Percentiles rank a stretch among this genome's conserved stretches.
These are phyloP conservation scores for Pteronotus mesoamericanus DNA, from an alignment of 2,797 vertebrate species.

Conservation along the genomic window DNA sequence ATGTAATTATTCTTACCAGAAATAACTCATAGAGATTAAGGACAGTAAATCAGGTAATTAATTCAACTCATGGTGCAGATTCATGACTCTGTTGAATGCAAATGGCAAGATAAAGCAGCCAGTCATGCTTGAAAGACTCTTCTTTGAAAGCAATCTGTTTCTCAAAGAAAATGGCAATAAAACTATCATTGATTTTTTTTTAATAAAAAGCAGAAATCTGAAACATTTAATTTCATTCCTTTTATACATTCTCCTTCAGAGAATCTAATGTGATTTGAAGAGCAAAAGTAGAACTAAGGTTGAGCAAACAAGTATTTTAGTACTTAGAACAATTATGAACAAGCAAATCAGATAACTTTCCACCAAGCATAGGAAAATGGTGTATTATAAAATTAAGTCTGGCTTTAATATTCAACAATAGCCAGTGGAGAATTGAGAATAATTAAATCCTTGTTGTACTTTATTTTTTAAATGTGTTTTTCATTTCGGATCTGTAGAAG, in stretches of 20 bases:
- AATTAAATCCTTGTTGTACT: neutral
- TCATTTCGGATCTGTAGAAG: neutral
- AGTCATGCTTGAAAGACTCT: neutral
- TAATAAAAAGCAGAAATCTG: conserved; percentile 35
- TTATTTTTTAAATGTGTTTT: neutral
- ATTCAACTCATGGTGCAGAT: conserved; percentile 20
- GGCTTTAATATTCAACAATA: neutral
- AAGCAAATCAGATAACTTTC: neutral
- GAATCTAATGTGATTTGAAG: neutral
- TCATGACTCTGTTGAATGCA: conserved; percentile 12
- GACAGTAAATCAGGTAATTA: conserved; percentile 46
- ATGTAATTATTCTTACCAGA: neutral
- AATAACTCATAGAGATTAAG: conserved; percentile 39
- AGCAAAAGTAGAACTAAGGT: neutral
- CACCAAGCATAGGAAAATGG: neutral
- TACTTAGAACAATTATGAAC: neutral
- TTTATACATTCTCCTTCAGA: conserved; percentile 8
- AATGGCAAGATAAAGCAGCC: neutral
- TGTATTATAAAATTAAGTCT: neutral
- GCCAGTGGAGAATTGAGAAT: neutral
- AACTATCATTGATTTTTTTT: neutral
- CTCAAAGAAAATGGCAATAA: conserved; percentile 36
- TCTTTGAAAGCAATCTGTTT: conserved; percentile 42
- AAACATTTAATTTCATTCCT: conserved; percentile 20
- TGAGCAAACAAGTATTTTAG: neutral